These are phyloP conservation scores for Molossus alvarezi DNA, from an alignment of 2,797 vertebrate species.

Conservation along the genomic window DNA sequence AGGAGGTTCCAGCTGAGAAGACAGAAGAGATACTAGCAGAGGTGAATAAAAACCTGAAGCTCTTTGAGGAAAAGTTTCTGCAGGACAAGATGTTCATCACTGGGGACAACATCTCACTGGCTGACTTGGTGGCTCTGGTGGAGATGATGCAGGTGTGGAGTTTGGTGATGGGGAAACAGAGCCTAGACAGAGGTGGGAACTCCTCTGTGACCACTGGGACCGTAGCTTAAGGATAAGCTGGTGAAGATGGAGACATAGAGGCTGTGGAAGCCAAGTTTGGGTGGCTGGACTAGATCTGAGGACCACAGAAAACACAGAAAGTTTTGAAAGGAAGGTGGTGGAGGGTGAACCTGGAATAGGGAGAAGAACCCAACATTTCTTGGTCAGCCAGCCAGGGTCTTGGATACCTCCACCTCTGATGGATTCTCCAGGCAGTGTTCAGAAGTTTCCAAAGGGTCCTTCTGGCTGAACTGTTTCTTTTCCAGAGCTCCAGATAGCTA, in stretches of 20 bases:
- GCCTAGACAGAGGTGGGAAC: not conserved
- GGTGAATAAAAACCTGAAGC: constrained; percentile 87
- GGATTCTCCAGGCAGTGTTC: not conserved
- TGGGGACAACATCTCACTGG: constrained; percentile 93
- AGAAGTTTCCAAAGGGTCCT: not conserved
- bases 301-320: not conserved
- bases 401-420: not conserved
- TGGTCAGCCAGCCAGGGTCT: not conserved
- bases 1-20: constrained; percentile 89
- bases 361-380: not conserved
- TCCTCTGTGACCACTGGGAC: not conserved
- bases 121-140: constrained; percentile 94
- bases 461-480: not conserved
- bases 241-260: not conserved
- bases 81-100: constrained; percentile 92
- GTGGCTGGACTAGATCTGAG: not conserved
- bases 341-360: not conserved
- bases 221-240: not conserved
- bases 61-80: constrained; percentile 95
- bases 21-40: constrained; percentile 89
- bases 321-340: not conserved
- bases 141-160: constrained; percentile 93
- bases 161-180: too few relatives aligned
- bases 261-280: not conserved
- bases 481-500: not conserved